Conservation (phyloP, 2,113 vertebrate species). For the Trinectes maculatus region DNA sequence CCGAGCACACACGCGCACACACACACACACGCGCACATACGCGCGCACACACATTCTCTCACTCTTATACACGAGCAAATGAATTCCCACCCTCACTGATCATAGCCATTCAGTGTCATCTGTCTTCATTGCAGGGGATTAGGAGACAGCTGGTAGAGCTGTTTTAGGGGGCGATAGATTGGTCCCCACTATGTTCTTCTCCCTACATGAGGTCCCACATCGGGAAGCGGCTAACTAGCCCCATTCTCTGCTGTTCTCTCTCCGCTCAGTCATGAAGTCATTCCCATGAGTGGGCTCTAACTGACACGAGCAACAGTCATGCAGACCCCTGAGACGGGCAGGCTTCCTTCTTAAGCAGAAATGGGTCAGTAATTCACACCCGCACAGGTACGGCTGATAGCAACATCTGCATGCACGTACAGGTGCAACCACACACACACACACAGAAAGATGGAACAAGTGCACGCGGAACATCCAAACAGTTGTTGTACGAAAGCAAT, state of each 20-base stretch:
- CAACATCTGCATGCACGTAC: background rate
- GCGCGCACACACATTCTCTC: background rate
- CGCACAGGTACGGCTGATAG: background rate
- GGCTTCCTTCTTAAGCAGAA: constrained; percentile 4
- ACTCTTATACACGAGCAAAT: constrained; percentile 37
- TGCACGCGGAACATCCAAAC: background rate
- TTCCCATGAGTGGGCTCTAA: constrained; percentile 48
- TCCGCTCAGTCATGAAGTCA: constrained; percentile 42
- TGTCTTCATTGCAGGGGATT: constrained; percentile 57
- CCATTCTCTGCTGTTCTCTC: constrained; percentile 26
- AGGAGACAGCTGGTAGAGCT: constrained; percentile 49
- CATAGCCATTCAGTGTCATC: constrained; percentile 47
- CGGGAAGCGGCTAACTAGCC: constrained; percentile 57
- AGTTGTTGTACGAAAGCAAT: constrained; percentile 1
- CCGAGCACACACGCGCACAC: constrained; percentile 8
- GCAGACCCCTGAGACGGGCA: constrained; percentile 1
- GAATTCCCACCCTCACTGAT: constrained; percentile 61
- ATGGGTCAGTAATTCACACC: background rate
- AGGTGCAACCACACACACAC: background rate
- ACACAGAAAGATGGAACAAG: constrained; percentile 14
- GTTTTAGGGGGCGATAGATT: constrained; percentile 57
- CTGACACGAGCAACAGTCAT: constrained; percentile 14
- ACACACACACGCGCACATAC: constrained; percentile 1
- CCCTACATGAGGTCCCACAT: constrained; percentile 47
- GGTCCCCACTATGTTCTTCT: constrained; percentile 37